Evolutionary conservation across 1,140 invertebrate genomes (phyloP).

Genomic region (Drosophila athabasca): DNA sequence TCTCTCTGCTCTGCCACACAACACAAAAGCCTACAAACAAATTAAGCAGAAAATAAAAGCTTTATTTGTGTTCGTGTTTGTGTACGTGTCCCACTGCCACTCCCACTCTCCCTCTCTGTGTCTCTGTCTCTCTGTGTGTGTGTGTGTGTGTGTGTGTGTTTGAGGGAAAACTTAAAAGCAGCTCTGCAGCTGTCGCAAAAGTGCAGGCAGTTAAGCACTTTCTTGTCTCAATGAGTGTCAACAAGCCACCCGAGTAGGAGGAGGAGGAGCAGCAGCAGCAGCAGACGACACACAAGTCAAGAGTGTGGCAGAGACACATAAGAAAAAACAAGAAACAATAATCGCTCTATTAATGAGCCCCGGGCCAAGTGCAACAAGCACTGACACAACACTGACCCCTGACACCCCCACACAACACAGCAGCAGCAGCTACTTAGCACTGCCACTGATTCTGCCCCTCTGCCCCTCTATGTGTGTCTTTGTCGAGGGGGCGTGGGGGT

Average conservation of each 20-base stretch:
- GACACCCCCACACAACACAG: neutral
- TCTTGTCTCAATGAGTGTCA: constrained; percentile 80
- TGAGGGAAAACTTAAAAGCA: constrained; percentile 20
- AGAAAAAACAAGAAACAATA: constrained; percentile 49
- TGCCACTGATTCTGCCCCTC: constrained; percentile 3
- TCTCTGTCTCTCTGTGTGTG: neutral
- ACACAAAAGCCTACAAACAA: constrained; percentile 73
- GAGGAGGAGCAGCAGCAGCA: no score
- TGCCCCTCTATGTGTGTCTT: neutral
- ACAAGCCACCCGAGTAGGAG: constrained; percentile 51
- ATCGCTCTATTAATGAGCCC: constrained; percentile 80
- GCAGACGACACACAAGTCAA: constrained; percentile 51
- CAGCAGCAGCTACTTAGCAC: constrained; percentile 26
- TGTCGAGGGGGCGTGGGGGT: neutral
- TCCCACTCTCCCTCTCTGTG: no score
- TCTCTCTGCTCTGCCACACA: constrained; percentile 18
- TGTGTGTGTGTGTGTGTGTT: constrained; percentile 17
- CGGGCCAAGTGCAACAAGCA: constrained; percentile 80
- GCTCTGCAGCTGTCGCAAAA: constrained; percentile 49
- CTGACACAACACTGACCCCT: constrained; percentile 75
- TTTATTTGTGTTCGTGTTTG: constrained; percentile 22
- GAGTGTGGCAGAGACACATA: constrained; percentile 34
- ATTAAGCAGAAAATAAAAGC: constrained; percentile 80
- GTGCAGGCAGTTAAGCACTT: constrained; percentile 80
- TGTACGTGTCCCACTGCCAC: constrained; percentile 5